Evolutionary conservation across 1,140 invertebrate species (phyloP).

Genomic region (Leptinotarsa undecemlineata): DNA sequence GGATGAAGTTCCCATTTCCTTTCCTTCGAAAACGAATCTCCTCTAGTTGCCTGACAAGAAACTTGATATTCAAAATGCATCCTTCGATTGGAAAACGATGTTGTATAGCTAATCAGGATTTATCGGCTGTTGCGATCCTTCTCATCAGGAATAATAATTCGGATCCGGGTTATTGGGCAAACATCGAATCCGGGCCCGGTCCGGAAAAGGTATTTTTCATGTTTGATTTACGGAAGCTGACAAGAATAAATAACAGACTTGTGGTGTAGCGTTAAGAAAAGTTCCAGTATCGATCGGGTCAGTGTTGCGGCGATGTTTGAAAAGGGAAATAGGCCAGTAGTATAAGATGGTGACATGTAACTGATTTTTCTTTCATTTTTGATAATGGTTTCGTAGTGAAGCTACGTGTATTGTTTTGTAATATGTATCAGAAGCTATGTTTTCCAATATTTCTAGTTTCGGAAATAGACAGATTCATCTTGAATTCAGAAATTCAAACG

Average conservation of each 20-base stretch:
- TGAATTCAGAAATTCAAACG: too few relatives aligned
- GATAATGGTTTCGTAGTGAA: too few relatives aligned
- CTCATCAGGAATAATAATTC: conserved; percentile 18
- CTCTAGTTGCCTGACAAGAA: background rate
- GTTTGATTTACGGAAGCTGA: conserved; percentile 14
- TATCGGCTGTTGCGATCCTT: conserved; percentile 8
- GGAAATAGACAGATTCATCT: too few relatives aligned
- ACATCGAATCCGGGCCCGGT: conserved; percentile 9
- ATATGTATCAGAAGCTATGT: too few relatives aligned
- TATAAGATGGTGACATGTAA: too few relatives aligned
- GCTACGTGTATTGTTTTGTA: too few relatives aligned
- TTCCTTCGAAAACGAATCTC: too few relatives aligned
- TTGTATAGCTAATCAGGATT: conserved; percentile 13
- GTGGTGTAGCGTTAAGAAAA: background rate
- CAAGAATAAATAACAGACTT: conserved; percentile 13
- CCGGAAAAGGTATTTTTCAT: conserved; percentile 13
- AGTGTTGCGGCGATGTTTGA: too few relatives aligned
- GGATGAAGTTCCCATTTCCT: too few relatives aligned
- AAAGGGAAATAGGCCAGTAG: too few relatives aligned
- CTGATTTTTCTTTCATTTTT: too few relatives aligned
- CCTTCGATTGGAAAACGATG: conserved; percentile 7
- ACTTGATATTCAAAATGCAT: conserved; percentile 2
- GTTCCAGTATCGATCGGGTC: background rate
- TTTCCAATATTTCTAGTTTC: too few relatives aligned
- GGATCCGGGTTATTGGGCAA: conserved; percentile 6